Base-by-base conservation (phyloP, 2,797 vertebrate species). In the Sebastes steindachneri region DNA sequence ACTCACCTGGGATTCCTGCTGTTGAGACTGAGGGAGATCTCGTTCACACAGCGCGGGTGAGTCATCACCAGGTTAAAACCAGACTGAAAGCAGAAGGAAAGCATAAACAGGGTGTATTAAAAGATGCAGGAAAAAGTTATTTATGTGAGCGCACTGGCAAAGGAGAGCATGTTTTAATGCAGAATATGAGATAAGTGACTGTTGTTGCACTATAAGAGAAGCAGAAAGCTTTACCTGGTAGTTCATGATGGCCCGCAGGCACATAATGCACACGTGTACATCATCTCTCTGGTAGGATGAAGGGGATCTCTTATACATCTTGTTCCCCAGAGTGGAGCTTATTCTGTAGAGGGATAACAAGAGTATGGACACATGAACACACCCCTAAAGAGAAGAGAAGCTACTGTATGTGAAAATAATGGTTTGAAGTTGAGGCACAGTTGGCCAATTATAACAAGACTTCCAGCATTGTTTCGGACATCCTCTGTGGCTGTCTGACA, bases 221-320 rank as follows among this genome's bases (percentile, higher is more conserved):
- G 10, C 17, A 11, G 6, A 9, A 62, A 5, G 37, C 57, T 45
- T 1, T 84, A 95, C 98, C 98, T 99, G 98, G 87, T 99, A 99
- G 93, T 99, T 99, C 98, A 99, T 99, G 95, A 99, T 99, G 81
- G 98, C 98, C 0, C 98, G 96, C 73, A 99, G 93, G 62, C 98
- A 99, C 98, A 99, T 99, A 68, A 99, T 98, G 92, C 98, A 99
- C 58, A 99, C 95, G 0, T 99, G 98, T 26, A 99, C 96, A 0
- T 99, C 98, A 0, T 99, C 98, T 91, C 98, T 99, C 93, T 98
- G 97, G 91, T 82, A 94, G 79, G 95, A 95, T 0, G 95, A 89
- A 33, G 96, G 96, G 1, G 96, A 94, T 86, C 93, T 97, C 79
- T 96, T 94, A 80, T 97, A 84, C 0, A 97, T 92, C 91, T 95